Evolutionary conservation across 2,888 invertebrate genomes (phyloP).

Genomic region (Lingula anatina): DNA sequence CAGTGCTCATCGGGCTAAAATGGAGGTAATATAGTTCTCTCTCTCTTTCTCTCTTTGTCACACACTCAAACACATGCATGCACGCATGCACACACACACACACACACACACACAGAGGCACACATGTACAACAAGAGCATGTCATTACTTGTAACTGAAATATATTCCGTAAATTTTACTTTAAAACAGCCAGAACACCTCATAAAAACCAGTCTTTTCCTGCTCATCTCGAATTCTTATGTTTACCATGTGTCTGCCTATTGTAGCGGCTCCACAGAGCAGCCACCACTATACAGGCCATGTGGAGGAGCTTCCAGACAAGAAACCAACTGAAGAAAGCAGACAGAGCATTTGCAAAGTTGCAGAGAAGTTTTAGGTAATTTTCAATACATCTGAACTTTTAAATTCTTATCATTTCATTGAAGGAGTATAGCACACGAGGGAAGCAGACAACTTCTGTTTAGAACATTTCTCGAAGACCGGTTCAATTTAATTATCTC

Average conservation of each 20-base stretch:
- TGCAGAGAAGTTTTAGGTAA: slow-evolving; percentile 46
- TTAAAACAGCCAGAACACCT: too few species aligned
- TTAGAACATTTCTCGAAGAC: too few species aligned
- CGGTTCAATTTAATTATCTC: background rate
- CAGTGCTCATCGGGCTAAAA: slow-evolving; percentile 18
- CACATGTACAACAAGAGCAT: too few species aligned
- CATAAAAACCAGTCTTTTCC: too few species aligned
- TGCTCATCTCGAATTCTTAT: too few species aligned
- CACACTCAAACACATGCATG: background rate
- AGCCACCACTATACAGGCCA: slow-evolving; percentile 44
- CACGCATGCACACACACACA: background rate
- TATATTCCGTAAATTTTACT: too few species aligned
- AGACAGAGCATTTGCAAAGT: slow-evolving; percentile 36
- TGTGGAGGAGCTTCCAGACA: slow-evolving; percentile 42
- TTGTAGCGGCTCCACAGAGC: slow-evolving; percentile 34
- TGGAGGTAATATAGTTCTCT: slow-evolving; percentile 22
- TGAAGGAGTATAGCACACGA: too few species aligned
- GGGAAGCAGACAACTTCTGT: too few species aligned
- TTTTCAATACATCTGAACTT: background rate
- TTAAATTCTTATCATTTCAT: background rate
- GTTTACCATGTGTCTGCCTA: too few species aligned
- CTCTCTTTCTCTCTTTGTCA: too few species aligned
- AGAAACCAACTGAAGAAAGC: slow-evolving; percentile 36
- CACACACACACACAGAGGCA: background rate
- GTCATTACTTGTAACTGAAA: too few species aligned